These are phyloP conservation scores for Gadus chalcogrammus DNA, from an alignment of 2,113 vertebrate species.

Conservation along the genomic window DNA sequence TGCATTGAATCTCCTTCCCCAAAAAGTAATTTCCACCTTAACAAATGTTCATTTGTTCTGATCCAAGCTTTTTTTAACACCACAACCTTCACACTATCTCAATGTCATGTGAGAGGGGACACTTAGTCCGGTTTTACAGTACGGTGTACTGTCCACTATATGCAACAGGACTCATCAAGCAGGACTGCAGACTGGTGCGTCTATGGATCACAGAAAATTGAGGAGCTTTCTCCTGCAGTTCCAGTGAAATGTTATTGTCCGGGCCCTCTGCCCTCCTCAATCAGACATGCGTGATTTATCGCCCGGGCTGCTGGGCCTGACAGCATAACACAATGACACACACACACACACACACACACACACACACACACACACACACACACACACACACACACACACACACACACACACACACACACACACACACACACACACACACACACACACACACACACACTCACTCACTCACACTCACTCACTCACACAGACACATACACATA, in stretches of 20 bases:
- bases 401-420: conserved; percentile 11
- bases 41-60: no score
- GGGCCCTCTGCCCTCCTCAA: conserved; percentile 68
- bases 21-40: no score
- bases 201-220: conserved; percentile 39
- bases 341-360: conserved; percentile 34
- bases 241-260: conserved; percentile 68
- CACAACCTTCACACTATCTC: conserved; percentile 10
- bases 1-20: no score
- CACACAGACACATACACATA: conserved; percentile 10
- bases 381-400: conserved; percentile 3
- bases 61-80: conserved; percentile 17
- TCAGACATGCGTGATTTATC: conserved; percentile 75
- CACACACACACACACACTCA: conserved; percentile 3
- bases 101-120: conserved; percentile 37
- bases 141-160: not conserved
- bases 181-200: conserved; percentile 33
- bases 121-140: no score
- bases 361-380: conserved; percentile 10
- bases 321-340: conserved; percentile 67
- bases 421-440: conserved; percentile 12
- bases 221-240: conserved; percentile 50
- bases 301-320: conserved; percentile 63
- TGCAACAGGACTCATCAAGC: not conserved
- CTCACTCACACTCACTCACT: conserved; percentile 10